Conservation (phyloP, 2,797 vertebrate genomes). For the Balearica regulorum region DNA sequence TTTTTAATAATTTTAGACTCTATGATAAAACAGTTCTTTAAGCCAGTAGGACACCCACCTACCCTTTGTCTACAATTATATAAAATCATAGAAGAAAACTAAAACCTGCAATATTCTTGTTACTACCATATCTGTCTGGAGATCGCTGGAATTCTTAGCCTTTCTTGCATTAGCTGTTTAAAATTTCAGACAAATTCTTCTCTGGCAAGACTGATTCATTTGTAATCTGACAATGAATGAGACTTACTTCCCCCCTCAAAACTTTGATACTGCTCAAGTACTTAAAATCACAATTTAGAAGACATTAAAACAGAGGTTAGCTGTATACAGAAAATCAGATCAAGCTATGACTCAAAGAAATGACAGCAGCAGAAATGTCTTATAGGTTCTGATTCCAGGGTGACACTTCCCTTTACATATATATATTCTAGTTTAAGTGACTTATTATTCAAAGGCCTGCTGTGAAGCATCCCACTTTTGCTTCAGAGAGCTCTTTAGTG, state of each 20-base stretch:
- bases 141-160: neutral
- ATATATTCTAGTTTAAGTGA: neutral
- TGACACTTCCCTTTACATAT: neutral
- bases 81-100: neutral
- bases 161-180: neutral
- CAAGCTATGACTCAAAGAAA: neutral
- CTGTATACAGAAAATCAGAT: neutral
- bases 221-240: neutral
- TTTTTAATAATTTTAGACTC: neutral
- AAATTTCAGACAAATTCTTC: neutral
- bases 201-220: neutral
- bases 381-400: neutral
- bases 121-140: neutral
- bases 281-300: neutral
- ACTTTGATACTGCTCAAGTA: neutral
- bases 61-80: neutral
- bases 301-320: neutral
- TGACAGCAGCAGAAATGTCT: neutral
- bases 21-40: neutral
- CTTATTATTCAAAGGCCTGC: neutral
- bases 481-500: neutral
- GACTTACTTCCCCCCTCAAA: neutral
- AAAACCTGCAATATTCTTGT: neutral
- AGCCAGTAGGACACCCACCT: neutral
- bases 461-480: neutral